Evolutionary conservation across 1,140 invertebrate species (phyloP), one percentile per base, ranked within the genome.

Genomic region (Araneus ventricosus): DNA sequence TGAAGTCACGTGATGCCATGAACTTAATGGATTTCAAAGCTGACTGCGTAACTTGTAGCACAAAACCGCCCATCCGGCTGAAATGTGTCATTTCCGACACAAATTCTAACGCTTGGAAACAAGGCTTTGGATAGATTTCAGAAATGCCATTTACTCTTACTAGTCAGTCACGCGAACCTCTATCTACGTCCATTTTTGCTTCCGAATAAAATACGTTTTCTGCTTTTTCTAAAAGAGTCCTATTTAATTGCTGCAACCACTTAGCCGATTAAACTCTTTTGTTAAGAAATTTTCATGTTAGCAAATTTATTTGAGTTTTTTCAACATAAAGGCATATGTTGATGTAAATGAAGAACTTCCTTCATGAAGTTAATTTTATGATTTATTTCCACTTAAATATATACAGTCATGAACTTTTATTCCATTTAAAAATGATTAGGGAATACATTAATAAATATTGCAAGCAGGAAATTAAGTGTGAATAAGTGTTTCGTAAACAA

Each of bases 31-130:
- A 75, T 75, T 75, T 75, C 22, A 75, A 75, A 75, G 70, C 30
- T 30, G 30, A 75, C 30, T 34, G 14, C 34, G 34, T 75, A 75
- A 75, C 70, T 75, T 75, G 70, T 22, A 75, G 30, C 70, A 75
- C 70, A 75, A 27, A 75, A 75, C 70, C 70, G 20, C 70, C 70
- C 70, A 75, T 75, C 70, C 70, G 70, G 34, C 30, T 34, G 30
- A 75, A 34, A 75, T 34, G 70, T 75, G 30, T 75, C 70, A 75
- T 34, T 34, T 75, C 70, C 70, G 70, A 75, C 70, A 75, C 34
- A 30, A 4, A 75, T 75, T 34, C 70, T 75, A 34, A 75, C 70
- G 70, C 70, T 37, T 37, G 4, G 17, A 75, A 75, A 75, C 70
- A 75, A 75, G 70, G 20, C 10, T 75, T 75, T 22, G 70, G 34